Evolutionary conservation across 2,113 vertebrate species (phyloP), one percentile per base, ranked within the genome.

Genomic region (Nycticryphes semicollaris): DNA sequence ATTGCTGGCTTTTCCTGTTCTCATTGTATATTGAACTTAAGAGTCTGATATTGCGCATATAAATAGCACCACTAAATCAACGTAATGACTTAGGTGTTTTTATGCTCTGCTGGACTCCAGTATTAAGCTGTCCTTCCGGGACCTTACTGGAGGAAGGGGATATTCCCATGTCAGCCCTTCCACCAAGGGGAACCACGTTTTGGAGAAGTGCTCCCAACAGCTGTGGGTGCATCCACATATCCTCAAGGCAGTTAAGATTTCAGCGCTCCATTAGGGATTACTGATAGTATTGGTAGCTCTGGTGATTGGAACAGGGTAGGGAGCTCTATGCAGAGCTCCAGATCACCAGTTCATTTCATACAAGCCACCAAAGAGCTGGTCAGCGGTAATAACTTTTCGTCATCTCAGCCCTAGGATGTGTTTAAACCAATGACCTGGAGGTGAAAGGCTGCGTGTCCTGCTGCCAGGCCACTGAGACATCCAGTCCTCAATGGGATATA

Each of bases 271-370:
- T 18, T 20, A 23, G 48, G 24, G 14, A 6, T 48, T 63, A 17
- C 0, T 0, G 78, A 27, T 72, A 37, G 50, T 12, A 8, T 11
- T 37, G 11, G 59, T 31, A 66, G 57, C 56, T 12, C 1, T 12
- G 24, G 41, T 39, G 54, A 17, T 35, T 43, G 79, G 43, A 41
- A n/a, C 67, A 19, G 45, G 45, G 41, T 30, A 45, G 47, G 53
- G 28, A 62, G 63, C 56, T 50, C 17, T 10, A 10, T 27, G 39
- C 43, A 48, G 43, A 57, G 59, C 10, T 66, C 77, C 47, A 30
- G 33, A 11, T 48, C 76, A 35, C 53, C 73, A 24, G 8, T 25
- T 78, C 68, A 11, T n/a, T 35, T 59, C 62, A 13, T 14, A 11
- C 6, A 79, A 89, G 48, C 31, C 74, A 62, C 89, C 48, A 57